These are phyloP conservation scores for Parus major DNA, from an alignment of 2,113 vertebrate species.

Conservation along the genomic window DNA sequence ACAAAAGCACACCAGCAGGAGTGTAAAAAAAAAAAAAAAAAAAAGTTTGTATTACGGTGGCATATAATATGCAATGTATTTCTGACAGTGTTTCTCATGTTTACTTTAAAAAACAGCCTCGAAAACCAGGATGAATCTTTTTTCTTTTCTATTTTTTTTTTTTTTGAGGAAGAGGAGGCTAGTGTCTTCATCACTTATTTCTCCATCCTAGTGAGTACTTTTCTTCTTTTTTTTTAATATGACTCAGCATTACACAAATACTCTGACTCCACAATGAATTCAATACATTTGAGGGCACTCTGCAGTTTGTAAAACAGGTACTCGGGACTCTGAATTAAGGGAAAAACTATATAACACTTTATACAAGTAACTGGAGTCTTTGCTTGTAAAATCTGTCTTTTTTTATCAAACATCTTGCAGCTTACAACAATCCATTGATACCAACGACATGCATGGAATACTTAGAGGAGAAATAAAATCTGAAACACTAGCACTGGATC, in stretches of 20 bases:
- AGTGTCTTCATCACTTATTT: neutral
- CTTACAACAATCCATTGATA: neutral
- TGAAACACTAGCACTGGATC: neutral
- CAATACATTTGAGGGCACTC: neutral
- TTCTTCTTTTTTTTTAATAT: neutral
- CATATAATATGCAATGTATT: neutral
- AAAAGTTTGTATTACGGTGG: neutral
- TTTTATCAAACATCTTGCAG: neutral
- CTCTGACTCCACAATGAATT: neutral
- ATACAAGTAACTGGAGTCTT: neutral
- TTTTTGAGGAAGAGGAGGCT: neutral
- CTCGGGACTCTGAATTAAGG: neutral
- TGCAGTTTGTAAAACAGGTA: constrained; percentile 35
- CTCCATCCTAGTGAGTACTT: neutral
- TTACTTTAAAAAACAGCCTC: neutral
- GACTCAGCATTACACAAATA: constrained; percentile 42
- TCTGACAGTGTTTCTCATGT: neutral
- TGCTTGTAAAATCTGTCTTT: constrained; percentile 18
- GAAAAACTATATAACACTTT: neutral
- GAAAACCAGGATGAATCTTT: neutral
- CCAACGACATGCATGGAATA: neutral
- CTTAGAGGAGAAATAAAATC: neutral
- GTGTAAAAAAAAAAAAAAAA: neutral
- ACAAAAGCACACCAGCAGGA: neutral
- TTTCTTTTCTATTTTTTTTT: neutral